A percentile compares a stretch with the other conserved stretches of the same genome.
phyloP scores from a whole-genome alignment of 2,797 vertebrate genomes.

The Galaxias olidus region DNA sequence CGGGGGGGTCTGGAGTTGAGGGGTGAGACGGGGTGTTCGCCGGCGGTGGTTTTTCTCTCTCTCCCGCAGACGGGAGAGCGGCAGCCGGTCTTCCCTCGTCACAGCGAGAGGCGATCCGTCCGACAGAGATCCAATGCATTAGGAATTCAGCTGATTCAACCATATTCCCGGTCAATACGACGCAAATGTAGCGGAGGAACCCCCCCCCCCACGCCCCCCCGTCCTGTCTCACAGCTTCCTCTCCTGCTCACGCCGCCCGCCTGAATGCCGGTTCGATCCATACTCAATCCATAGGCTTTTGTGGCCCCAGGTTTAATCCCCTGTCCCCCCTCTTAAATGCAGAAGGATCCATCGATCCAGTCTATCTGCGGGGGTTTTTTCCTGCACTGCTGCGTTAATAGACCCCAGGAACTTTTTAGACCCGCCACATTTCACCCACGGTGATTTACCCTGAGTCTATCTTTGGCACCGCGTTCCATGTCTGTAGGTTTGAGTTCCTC shows the following conservation, averaged over 20 bases:
- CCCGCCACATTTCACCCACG: neutral
- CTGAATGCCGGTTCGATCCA: conserved; percentile 37
- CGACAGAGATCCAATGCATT: conserved; percentile 2
- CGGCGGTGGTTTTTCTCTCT: neutral
- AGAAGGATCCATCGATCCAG: conserved; percentile 5
- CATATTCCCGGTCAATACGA: conserved; percentile 5
- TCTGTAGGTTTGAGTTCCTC: too few relatives aligned
- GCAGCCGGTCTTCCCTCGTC: neutral
- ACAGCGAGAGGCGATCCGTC: neutral
- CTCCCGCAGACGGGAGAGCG: neutral
- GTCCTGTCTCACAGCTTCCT: conserved; percentile 11
- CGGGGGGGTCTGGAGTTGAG: neutral
- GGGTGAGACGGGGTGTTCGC: neutral
- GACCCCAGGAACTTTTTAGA: too few relatives aligned
- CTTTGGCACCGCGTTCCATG: neutral
- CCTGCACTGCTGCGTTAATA: neutral
- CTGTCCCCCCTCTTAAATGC: conserved; percentile 6
- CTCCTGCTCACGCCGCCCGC: conserved; percentile 7
- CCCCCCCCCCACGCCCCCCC: too few relatives aligned
- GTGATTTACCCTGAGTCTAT: neutral
- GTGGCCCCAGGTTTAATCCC: conserved; percentile 6
- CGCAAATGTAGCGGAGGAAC: conserved; percentile 4
- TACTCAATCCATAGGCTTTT: conserved; percentile 5
- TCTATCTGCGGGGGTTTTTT: neutral
- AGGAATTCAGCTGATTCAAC: conserved; percentile 11